Evolutionary conservation across 2,888 invertebrate species (phyloP).

Genomic region (Phragmatobia fuliginosa): DNA sequence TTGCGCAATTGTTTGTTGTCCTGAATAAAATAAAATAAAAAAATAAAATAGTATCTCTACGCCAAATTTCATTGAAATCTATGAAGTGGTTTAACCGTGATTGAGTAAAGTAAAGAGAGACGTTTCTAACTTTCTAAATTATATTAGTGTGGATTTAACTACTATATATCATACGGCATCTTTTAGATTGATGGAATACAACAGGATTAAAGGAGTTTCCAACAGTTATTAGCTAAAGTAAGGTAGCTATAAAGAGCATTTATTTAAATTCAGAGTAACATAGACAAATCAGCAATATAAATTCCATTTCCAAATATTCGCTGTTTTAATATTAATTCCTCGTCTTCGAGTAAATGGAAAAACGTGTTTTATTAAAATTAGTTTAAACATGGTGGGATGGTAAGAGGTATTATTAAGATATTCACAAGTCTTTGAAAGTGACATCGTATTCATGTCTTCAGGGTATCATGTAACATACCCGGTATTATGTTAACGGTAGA

Average conservation of each 20-base stretch:
- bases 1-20: no score
- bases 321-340: neutral
- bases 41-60: no score
- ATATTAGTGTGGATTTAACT: no score
- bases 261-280: neutral
- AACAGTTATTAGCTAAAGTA: no score
- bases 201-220: no score
- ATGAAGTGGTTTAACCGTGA: no score
- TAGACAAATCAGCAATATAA: neutral
- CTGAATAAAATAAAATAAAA: no score
- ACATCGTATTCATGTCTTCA: neutral
- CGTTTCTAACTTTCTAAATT: no score
- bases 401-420: neutral
- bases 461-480: neutral
- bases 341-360: neutral
- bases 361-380: neutral
- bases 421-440: neutral
- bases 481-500: neutral
- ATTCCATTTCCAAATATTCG: neutral
- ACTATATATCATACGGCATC: no score
- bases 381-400: neutral
- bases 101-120: no score
- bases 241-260: neutral
- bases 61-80: no score
- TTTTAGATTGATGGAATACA: no score